Evolutionary conservation across 1,140 invertebrate species (phyloP).

Genomic region (Nasonia longicornis): DNA sequence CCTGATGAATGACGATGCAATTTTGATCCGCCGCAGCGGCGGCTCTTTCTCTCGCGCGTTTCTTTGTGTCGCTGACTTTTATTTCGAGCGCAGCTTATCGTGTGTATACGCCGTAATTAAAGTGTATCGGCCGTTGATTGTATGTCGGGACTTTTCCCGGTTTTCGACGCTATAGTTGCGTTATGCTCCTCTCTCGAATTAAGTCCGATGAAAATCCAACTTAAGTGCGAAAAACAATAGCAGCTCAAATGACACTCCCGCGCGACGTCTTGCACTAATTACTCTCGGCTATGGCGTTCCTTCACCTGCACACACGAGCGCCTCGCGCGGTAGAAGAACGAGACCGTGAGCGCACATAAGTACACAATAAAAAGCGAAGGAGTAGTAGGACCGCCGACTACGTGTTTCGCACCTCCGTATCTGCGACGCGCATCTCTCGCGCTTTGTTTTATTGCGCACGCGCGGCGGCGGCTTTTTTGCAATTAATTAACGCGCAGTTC

Average conservation of each 20-base stretch:
- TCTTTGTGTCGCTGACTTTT: not conserved
- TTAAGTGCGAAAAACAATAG: not conserved
- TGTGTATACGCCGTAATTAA: not conserved
- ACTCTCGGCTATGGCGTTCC: not conserved
- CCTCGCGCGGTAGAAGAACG: too few species aligned
- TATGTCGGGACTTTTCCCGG: not conserved
- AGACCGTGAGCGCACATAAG: not conserved
- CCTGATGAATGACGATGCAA: conserved; percentile 60
- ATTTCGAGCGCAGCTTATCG: not conserved
- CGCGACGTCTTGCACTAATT: not conserved
- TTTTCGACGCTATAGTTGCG: not conserved
- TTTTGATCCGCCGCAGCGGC: conserved; percentile 49
- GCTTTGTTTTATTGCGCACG: conserved; percentile 26
- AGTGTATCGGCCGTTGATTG: not conserved
- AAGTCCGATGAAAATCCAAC: not conserved
- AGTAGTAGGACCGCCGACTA: not conserved
- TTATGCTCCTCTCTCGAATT: too few species aligned
- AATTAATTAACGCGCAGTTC: conserved; percentile 36
- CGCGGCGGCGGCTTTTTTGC: conserved; percentile 19
- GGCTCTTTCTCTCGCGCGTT: conserved; percentile 29
- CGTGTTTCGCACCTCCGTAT: conserved; percentile 60
- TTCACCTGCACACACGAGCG: not conserved
- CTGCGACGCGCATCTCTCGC: conserved; percentile 32
- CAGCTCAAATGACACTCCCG: not conserved
- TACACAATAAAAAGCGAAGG: not conserved